Evolutionary conservation across 1,140 invertebrate genomes (phyloP), one percentile per base, ranked within the genome.

Genomic region (Apis laboriosa): DNA sequence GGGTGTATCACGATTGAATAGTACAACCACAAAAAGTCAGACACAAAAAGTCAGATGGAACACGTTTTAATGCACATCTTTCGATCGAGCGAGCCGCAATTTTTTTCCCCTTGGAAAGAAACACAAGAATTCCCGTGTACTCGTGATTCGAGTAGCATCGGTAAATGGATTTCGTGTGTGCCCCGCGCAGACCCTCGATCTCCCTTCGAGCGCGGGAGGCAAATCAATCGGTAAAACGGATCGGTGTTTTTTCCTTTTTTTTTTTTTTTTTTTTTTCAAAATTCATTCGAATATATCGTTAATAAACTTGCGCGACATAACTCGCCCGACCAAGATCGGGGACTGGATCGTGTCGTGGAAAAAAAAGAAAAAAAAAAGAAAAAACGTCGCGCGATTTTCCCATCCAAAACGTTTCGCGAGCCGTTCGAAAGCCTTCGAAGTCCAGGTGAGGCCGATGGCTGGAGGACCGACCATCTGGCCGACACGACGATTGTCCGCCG

Each of bases 401-500:
- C 21, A n/a, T 56, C 34, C 64, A 53, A 24, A 58, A 28, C 56
- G 7, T 12, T 51, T 24, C 72, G 43, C 34, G 43, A 17, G 58
- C n/a, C 2, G 55, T 67, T 19, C 53, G 34, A 68, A 49, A 77
- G 51, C 53, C n/a, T 15, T 19, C n/a, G n/a, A n/a, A n/a, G 64
- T 51, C 53, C 64, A 68, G 64, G 76, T 60, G 76, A 77, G 5
- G 34, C 4, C 34, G 72, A 75, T 75, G 56, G 60, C 17, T 43
- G 24, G n/a, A 43, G 34, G 34, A 34, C 24, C 9, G 49, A 64
- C 24, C 77, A 61, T 80, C 70, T 74, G 78, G 60, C 15, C 70
- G 58, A 15, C 15, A 49, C 77, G 12, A 73, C 58, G 51, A 80
- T 73, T 51, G 78, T 80, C 60, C 78, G n/a, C 78, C 28, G 9